Percentiles rank a stretch among this genome's conserved stretches.
Evolutionary conservation across 2,113 vertebrate genomes (phyloP).

Genomic region (Talpa occidentalis): DNA sequence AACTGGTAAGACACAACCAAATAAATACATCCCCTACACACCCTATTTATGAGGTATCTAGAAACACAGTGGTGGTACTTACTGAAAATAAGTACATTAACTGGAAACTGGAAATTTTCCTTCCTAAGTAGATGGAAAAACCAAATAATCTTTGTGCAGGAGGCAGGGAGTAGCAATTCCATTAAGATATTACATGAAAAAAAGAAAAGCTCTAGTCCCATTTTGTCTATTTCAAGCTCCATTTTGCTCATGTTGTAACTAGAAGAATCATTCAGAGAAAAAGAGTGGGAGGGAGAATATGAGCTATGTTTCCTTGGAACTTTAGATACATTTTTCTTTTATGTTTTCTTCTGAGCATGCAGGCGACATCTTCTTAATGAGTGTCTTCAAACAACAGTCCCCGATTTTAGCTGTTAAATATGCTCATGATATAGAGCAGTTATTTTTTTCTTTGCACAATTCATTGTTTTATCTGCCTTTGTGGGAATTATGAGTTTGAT

Average conservation of each 20-base stretch:
- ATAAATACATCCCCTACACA: constrained; percentile 15
- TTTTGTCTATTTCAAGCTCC: constrained; percentile 70
- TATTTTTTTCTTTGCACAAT: constrained; percentile 50
- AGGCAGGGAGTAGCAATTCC: constrained; percentile 52
- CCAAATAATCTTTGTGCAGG: constrained; percentile 13
- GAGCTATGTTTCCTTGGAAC: constrained; percentile 47
- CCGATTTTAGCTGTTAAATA: constrained; percentile 74
- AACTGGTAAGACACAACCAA: neutral
- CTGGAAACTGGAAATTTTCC: constrained; percentile 20
- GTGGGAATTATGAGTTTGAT: constrained; percentile 74
- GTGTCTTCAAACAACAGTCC: constrained; percentile 52
- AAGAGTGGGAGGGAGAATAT: constrained; percentile 13
- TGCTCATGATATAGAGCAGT: constrained; percentile 53
- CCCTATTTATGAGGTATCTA: neutral
- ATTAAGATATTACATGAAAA: constrained; percentile 50
- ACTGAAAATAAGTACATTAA: constrained; percentile 29
- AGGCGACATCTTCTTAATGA: constrained; percentile 70
- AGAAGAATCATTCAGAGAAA: constrained; percentile 49
- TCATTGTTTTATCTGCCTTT: constrained; percentile 76
- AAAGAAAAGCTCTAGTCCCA: neutral
- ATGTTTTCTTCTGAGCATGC: constrained; percentile 69
- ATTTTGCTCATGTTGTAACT: constrained; percentile 64
- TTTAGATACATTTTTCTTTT: constrained; percentile 61
- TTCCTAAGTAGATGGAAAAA: neutral
- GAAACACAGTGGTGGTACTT: neutral